Evolutionary conservation across 2,888 invertebrate genomes (phyloP).

Genomic region (Athalia cordata): DNA sequence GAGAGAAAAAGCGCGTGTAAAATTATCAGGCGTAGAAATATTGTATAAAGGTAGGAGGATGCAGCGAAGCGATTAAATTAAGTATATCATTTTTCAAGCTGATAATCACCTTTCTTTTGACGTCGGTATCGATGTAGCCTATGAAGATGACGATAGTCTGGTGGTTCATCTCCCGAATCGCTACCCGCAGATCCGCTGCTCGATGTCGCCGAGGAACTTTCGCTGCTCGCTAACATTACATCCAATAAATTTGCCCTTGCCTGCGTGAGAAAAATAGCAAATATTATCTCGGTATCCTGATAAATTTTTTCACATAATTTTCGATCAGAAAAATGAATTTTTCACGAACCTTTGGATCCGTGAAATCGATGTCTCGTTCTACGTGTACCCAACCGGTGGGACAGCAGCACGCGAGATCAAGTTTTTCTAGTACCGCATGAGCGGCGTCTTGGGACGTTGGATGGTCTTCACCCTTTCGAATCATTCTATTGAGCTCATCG

Average conservation of each 20-base stretch:
- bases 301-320: constrained; percentile 32
- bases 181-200: constrained; percentile 81
- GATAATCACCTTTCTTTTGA: constrained; percentile 83
- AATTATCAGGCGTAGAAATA: background rate
- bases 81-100: background rate
- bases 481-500: constrained; percentile 83
- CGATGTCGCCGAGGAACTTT: constrained; percentile 79
- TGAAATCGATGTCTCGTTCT: constrained; percentile 85
- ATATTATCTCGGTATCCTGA: background rate
- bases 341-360: constrained; percentile 82
- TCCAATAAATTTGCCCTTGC: constrained; percentile 85
- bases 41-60: background rate
- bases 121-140: constrained; percentile 81
- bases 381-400: constrained; percentile 89
- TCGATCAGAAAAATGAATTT: constrained; percentile 21
- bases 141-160: constrained; percentile 83
- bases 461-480: constrained; percentile 76
- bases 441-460: constrained; percentile 58
- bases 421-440: constrained; percentile 68
- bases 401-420: constrained; percentile 81
- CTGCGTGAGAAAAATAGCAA: constrained; percentile 70
- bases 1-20: background rate
- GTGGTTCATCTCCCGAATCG: constrained; percentile 77
- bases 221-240: constrained; percentile 86
- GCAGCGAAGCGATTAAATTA: background rate